Evolutionary conservation across 2,888 invertebrate genomes (phyloP), one percentile per base, ranked within the genome.

Genomic region (Lymantria dispar): DNA sequence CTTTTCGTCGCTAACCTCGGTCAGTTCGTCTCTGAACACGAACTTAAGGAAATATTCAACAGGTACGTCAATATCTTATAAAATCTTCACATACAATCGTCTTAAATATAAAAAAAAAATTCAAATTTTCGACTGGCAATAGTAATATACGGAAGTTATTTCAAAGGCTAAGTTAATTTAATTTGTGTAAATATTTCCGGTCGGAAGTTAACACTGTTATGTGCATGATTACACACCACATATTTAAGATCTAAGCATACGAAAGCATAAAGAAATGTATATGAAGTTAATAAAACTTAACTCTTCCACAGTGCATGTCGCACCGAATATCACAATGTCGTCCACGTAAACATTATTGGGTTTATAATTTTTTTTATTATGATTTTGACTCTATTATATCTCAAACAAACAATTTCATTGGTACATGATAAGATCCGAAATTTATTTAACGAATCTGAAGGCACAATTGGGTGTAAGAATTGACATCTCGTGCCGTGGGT

Each of bases 1-100:
- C 95, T 99, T 69, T 99, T 99, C 93, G 98, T 99, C 82, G 99
- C 99, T 80, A 99, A 99, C 92, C 94, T 99, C 80, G 98, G 99
- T 70, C 98, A 98, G 91, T 98, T 97, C 88, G 98, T 98, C 78
- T 98, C 98, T 69, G 99, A 99, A 92, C 98, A 99, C 83, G 99
- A 99, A 91, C 95, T 99, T 72, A 98, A 98, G 93, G 98, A 98
- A 92, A 96, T 99, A 83, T 98, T 99, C 92, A 96, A 96, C 94
- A 98, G 98, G 98, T 98, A 90, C 31, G 58, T 49, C 31, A 14
- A 41, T 39, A 47, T 43, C n/a, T 31, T 3, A 12, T 3, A 36
- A 2, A 1, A 38, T n/a, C 31, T 43, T 13, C 33, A 10, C 8
- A 33, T 8, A 2, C 10, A 33, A 33, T 10, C 33, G 3, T 10